Evolutionary conservation across 2,797 vertebrate species (phyloP).

Genomic region (Babyrousa celebensis): DNA sequence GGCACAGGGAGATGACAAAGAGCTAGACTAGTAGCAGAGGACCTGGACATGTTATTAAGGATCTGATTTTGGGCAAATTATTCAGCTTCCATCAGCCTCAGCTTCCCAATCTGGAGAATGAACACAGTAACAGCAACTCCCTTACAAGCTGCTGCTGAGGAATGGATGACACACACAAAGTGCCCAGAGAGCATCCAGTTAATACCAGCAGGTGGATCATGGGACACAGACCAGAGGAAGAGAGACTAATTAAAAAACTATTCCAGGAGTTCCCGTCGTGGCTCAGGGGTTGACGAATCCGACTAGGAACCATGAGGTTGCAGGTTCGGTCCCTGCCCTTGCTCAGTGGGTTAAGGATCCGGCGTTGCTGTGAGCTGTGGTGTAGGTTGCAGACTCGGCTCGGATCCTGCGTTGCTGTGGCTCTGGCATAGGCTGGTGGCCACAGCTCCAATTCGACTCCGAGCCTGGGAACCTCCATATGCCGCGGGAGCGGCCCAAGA

Average conservation of each 20-base stretch:
- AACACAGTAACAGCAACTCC: background rate
- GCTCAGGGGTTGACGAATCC: too few species aligned
- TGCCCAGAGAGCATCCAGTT: background rate
- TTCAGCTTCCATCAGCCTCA: background rate
- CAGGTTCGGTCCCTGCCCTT: too few species aligned
- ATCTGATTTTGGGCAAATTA: background rate
- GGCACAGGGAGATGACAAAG: background rate
- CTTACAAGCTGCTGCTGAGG: background rate
- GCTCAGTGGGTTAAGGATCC: too few species aligned
- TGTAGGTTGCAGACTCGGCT: too few species aligned
- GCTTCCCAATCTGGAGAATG: background rate
- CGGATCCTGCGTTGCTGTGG: too few species aligned
- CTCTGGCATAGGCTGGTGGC: too few species aligned
- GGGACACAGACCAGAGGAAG: background rate
- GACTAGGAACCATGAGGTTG: too few species aligned
- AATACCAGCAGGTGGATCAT: background rate
- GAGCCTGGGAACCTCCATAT: too few species aligned
- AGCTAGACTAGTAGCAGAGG: background rate
- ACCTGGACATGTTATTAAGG: background rate
- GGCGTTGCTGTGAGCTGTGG: too few species aligned
- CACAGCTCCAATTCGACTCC: too few species aligned
- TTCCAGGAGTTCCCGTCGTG: background rate
- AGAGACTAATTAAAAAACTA: background rate
- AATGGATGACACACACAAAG: background rate
- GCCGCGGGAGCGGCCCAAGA: too few species aligned